Base-by-base conservation (phyloP, 2,888 invertebrate genomes). In the Agrotis puta region DNA sequence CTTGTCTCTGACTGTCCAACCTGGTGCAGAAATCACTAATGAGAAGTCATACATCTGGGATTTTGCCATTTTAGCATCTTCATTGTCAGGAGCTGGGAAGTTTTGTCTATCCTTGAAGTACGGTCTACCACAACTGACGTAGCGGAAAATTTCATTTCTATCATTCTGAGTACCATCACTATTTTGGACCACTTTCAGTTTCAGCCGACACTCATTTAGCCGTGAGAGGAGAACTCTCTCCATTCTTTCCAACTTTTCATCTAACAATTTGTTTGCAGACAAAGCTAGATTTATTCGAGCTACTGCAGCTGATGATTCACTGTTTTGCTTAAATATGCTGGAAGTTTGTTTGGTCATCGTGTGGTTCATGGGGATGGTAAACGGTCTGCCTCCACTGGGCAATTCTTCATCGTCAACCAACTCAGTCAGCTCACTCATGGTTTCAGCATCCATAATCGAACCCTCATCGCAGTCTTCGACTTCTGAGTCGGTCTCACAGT, bases 91-190 rank as follows among this genome's bases (percentile, higher is more conserved):
- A 1, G 95, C 91, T 0, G 95, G 90, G 81, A 96, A 97, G 27
- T 95, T 94, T 24, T 93, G 85, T 27, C 88, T 92, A 83, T 97
- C 97, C 86, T 97, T 98, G 81, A 98, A 98, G 87, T 97, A 98
- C 1, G 98, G 97, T 84, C 96, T 94, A 45, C 97, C 96, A 87
- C 97, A 95, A 63, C 87, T 88, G 0, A 92, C 87, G 51, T 93
- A 92, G 39, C 90, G 88, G 45, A 92, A 94, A 59, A 77, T 77
- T n/a, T 86, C 86, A 22, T 73, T 62, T 80, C 77, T 88, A 0
- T 87, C 88, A 7, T 56, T 54, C 0, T 70, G 53, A 18, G 63
- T 48, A 16, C 77, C 70, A n/a, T 20, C n/a, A 0, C 69, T 67
- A 2, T 64, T 51, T 56, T 88, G 85, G 14, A 92, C 79, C 48